A percentile compares a stretch with the other conserved stretches of the same genome.
phyloP scores from a whole-genome alignment of 53 echinoderm and acorn worm genomes.

The Holothuria scabra region DNA sequence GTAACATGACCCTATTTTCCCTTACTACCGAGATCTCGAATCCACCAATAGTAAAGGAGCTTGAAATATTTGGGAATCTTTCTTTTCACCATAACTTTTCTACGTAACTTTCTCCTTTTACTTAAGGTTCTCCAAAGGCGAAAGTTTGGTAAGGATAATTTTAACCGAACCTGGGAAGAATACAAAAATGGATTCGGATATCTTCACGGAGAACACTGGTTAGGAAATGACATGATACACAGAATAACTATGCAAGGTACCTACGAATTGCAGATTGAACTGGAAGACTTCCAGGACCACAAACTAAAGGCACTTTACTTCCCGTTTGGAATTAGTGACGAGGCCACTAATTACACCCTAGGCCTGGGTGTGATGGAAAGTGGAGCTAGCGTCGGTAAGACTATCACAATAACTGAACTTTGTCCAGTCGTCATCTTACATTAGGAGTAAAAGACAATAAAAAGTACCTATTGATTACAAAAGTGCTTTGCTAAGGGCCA shows the following conservation, averaged over 20 bases:
- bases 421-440: too few relatives aligned
- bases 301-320: constrained; percentile 68
- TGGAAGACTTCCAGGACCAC: constrained; percentile 77
- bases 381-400: constrained; percentile 23
- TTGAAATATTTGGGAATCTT: too few relatives aligned
- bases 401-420: too few relatives aligned
- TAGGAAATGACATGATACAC: constrained; percentile 87
- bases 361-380: constrained; percentile 56
- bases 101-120: not conserved
- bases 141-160: constrained; percentile 73
- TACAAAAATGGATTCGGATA: constrained; percentile 84
- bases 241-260: constrained; percentile 73
- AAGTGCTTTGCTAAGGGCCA: too few relatives aligned
- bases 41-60: too few relatives aligned
- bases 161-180: constrained; percentile 75
- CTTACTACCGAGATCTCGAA: too few relatives aligned
- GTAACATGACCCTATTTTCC: too few relatives aligned
- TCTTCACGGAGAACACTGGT: constrained; percentile 80
- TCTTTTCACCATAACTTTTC: too few relatives aligned
- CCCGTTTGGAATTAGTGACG: constrained; percentile 74
- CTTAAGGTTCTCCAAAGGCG: constrained; percentile 85
- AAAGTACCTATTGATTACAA: too few relatives aligned
- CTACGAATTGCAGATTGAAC: constrained; percentile 77
- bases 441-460: too few relatives aligned
- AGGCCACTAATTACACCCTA: constrained; percentile 84